Conservation (phyloP, 37 sponge, comb jelly and placozoan genomes). For the Eunapius fragilis region DNA sequence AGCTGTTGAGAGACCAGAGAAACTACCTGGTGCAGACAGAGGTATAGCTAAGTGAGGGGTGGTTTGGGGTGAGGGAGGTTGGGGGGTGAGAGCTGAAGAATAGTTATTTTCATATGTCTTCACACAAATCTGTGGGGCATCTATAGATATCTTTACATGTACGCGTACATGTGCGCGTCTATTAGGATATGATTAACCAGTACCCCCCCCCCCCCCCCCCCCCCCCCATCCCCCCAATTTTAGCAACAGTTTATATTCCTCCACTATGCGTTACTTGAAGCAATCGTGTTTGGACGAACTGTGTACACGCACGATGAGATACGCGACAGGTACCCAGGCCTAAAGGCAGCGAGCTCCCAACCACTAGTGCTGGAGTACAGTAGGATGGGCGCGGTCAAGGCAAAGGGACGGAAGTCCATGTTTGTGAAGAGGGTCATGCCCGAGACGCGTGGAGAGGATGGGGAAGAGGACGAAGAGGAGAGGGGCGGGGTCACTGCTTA, state of each 20-base stretch:
- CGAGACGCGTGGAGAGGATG: background rate
- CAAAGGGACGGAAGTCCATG: conserved; percentile 34
- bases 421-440: conserved; percentile 35
- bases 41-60: conserved; percentile 10
- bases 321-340: conserved; percentile 1
- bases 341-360: background rate
- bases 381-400: conserved; percentile 12
- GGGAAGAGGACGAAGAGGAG: background rate
- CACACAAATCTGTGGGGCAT: too few relatives aligned
- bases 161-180: background rate
- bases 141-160: too few relatives aligned
- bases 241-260: conserved; percentile 80
- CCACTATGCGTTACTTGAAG: conserved; percentile 79
- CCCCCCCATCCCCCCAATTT: too few relatives aligned
- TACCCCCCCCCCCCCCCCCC: too few relatives aligned
- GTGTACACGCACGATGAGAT: conserved; percentile 31
- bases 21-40: conserved; percentile 84
- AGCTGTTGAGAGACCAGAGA: conserved; percentile 62
- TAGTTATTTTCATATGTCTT: too few relatives aligned
- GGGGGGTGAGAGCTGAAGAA: too few relatives aligned
- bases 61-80: background rate
- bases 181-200: too few relatives aligned
- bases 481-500: background rate
- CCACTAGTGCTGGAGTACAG: background rate
- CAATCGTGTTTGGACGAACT: conserved; percentile 71